A percentile compares a stretch with the other conserved stretches of the same genome.
Conservation (phyloP, 2,797 vertebrate genomes). For the Xiphophorus birchmanni region DNA sequence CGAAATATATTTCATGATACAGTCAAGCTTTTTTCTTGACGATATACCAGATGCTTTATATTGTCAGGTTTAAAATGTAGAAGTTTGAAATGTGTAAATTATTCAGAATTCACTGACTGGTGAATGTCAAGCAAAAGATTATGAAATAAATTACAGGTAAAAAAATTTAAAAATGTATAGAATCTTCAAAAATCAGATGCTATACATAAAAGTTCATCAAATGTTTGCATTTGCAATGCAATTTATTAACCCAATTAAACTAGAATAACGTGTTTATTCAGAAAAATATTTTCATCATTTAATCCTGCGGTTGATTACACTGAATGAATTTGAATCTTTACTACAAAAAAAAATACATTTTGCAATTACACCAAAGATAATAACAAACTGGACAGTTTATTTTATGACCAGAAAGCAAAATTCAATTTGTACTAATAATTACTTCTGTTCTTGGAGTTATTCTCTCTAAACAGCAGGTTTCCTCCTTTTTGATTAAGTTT, state of each 20-base stretch:
- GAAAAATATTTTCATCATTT: neutral
- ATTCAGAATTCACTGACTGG: neutral
- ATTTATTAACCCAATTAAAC: neutral
- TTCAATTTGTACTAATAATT: neutral
- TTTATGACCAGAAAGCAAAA: neutral
- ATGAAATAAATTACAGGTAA: neutral
- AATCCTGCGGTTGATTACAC: neutral
- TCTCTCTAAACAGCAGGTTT: neutral
- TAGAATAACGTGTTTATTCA: neutral
- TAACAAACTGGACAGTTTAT: neutral
- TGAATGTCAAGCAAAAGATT: neutral
- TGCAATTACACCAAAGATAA: too few species aligned
- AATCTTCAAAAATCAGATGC: neutral
- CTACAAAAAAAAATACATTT: neutral
- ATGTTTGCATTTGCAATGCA: neutral
- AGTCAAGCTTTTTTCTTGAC: neutral
- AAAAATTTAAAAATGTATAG: too few species aligned
- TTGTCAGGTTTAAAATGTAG: neutral
- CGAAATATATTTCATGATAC: slow-evolving; percentile 10
- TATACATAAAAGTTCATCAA: neutral
- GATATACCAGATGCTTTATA: neutral
- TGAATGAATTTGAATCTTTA: neutral
- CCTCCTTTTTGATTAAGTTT: neutral
- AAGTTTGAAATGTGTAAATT: neutral
- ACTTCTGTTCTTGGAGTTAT: neutral